A percentile compares a stretch with the other conserved stretches of the same genome.
Evolutionary conservation across 1,140 invertebrate genomes (phyloP).

Genomic region (Listronotus oregonensis): DNA sequence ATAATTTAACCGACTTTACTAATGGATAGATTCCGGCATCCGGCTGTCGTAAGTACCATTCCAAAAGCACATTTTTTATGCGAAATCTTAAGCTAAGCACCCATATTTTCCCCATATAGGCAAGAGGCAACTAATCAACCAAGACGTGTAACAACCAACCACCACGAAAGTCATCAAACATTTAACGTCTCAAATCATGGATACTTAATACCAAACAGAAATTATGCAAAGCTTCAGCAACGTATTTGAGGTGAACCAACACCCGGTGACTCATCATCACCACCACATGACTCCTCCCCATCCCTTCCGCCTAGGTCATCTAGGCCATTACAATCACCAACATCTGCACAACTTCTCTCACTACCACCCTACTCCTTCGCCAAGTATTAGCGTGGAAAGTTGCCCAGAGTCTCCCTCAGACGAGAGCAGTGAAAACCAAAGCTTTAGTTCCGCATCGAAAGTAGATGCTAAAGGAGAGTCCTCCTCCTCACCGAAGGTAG

Average conservation of each 20-base stretch:
- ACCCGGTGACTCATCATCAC: slow-evolving; percentile 7
- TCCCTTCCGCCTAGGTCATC: slow-evolving; percentile 21
- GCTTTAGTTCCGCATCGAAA: slow-evolving; percentile 49
- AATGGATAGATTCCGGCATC: neutral
- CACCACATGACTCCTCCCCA: slow-evolving; percentile 18
- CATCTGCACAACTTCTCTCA: slow-evolving; percentile 28
- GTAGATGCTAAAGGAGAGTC: slow-evolving; percentile 17
- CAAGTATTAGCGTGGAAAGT: slow-evolving; percentile 43
- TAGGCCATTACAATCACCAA: slow-evolving; percentile 38
- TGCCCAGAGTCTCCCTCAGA: slow-evolving; percentile 47
- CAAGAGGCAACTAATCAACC: neutral
- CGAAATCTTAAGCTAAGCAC: neutral
- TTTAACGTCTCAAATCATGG: neutral
- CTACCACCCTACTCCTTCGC: slow-evolving; percentile 32
- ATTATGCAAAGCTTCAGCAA: slow-evolving; percentile 47
- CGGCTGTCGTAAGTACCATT: neutral
- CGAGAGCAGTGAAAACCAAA: slow-evolving; percentile 38
- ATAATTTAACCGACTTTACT: no score
- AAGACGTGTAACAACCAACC: neutral
- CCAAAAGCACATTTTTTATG: no score
- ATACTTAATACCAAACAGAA: neutral
- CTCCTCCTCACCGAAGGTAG: slow-evolving; percentile 37
- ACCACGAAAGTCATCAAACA: neutral
- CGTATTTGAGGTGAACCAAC: slow-evolving; percentile 33
- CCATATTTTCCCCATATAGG: neutral